Evolutionary conservation across 1,140 invertebrate species (phyloP), one percentile per base, ranked within the genome.

Genomic region (Eufriesea mexicana): DNA sequence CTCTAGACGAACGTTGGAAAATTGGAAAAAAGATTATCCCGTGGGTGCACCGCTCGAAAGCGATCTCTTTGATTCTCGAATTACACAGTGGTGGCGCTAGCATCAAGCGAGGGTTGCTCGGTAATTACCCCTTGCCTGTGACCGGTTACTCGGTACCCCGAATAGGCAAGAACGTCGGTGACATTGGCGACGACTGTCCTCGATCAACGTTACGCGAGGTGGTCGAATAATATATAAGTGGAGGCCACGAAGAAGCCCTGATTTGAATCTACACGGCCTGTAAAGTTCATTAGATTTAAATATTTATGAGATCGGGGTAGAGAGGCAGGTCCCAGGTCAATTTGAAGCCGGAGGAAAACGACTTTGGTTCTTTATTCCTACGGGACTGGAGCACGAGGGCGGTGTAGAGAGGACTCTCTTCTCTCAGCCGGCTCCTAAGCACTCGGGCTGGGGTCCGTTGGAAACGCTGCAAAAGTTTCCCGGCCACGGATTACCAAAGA

Each of bases 201-300:
- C 79, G 79, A 82, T 82, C 72, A 82, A 75, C 79, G 72, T 82
- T 76, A 68, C 14, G 18, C 35, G 42, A 6, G n/a, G 54, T 73
- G 61, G 51, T n/a, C 72, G 79, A 82, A 82, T 82, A 82, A 82
- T 76, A 82, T 68, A 75, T 74, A 75, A 79, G 70, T 18, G 61
- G 47, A 51, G 62, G 67, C 68, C 72, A 79, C 51, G 35, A 87
- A 68, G 61, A 86, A 84, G 71, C 74, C 84, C 61, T 82, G 88
- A 89, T 89, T 89, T 89, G 84, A 90, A 90, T 91, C 88, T 87
- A 89, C 86, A 89, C 89, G 72, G 86, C 64, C 87, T 88, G 86
- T 84, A 89, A 91, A 91, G 89, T 91, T 91, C 90, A 88, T 91
- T 91, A 91, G 89, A 90, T 91, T 91, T 91, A 91, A 91, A 91